These are phyloP conservation scores for Hippoglossus stenolepis DNA, from an alignment of 2,113 vertebrate genomes.

Conservation along the genomic window DNA sequence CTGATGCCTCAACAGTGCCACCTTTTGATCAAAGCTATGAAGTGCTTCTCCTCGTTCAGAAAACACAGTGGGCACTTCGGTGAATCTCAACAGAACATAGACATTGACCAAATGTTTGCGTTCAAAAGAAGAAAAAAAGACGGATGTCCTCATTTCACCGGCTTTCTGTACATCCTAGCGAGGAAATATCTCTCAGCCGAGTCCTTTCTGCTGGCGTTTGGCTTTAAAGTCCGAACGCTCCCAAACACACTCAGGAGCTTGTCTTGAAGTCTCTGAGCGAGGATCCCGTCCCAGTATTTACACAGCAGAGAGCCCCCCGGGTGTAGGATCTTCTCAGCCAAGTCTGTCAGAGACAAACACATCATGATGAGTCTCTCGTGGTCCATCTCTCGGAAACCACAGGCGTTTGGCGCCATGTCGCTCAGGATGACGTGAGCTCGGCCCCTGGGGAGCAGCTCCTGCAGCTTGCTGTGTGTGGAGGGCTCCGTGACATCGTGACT, in stretches of 20 bases:
- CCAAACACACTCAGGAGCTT: constrained; percentile 83
- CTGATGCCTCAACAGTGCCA: constrained; percentile 80
- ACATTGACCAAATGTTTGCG: not conserved
- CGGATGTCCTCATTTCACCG: constrained; percentile 9
- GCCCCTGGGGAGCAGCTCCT: constrained; percentile 83
- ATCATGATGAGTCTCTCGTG: constrained; percentile 87
- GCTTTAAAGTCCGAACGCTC: constrained; percentile 86
- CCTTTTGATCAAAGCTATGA: constrained; percentile 63
- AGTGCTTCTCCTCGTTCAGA: constrained; percentile 8
- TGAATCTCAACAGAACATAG: not conserved
- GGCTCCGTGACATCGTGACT: constrained; percentile 84
- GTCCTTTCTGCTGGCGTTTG: constrained; percentile 90
- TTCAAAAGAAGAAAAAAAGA: not conserved
- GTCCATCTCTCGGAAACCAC: constrained; percentile 90
- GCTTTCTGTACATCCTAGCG: constrained; percentile 82
- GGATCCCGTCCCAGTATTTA: constrained; percentile 92
- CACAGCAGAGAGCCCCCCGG: constrained; percentile 88
- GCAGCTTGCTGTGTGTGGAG: constrained; percentile 75
- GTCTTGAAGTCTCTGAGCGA: constrained; percentile 80
- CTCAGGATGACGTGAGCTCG: constrained; percentile 91
- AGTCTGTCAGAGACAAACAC: constrained; percentile 85
- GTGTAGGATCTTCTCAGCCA: constrained; percentile 82
- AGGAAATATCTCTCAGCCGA: constrained; percentile 91
- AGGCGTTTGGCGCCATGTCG: constrained; percentile 95
- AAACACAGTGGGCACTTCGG: not conserved